Conservation (phyloP, 2,888 invertebrate species). For the Epiblema foenella region DNA sequence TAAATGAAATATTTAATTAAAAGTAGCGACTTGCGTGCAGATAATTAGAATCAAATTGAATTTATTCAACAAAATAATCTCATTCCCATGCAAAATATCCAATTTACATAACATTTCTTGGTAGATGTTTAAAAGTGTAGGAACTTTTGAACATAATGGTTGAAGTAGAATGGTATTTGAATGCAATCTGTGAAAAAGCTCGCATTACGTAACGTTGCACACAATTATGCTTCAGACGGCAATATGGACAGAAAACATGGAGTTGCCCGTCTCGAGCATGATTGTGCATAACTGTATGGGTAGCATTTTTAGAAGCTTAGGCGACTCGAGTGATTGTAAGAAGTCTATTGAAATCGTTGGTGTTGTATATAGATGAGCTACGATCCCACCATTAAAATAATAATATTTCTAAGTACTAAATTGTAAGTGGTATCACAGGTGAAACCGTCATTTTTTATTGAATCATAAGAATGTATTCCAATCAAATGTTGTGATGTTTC, state of each 20-base stretch:
- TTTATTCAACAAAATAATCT: conserved; percentile 39
- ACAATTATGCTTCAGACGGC: conserved; percentile 36
- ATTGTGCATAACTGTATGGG: conserved; percentile 56
- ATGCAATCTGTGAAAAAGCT: conserved; percentile 70
- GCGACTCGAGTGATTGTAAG: conserved; percentile 81
- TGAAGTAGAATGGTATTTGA: conserved; percentile 77
- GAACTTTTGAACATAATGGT: conserved; percentile 72
- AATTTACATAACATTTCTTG: conserved; percentile 49
- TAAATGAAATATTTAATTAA: conserved; percentile 39
- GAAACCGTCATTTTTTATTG: conserved; percentile 70
- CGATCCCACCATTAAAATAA: conserved; percentile 82
- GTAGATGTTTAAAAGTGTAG: conserved; percentile 66
- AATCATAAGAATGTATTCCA: conserved; percentile 76
- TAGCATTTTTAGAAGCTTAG: conserved; percentile 65
- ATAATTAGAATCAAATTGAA: conserved; percentile 36
- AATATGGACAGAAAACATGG: neutral
- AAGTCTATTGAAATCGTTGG: conserved; percentile 80
- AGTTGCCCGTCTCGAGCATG: neutral
- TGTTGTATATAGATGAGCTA: conserved; percentile 83
- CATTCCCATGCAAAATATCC: conserved; percentile 63
- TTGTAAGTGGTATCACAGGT: conserved; percentile 76
- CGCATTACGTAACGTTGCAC: conserved; percentile 61
- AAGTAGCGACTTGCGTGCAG: conserved; percentile 35
- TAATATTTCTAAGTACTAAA: conserved; percentile 80
- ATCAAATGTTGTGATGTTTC: conserved; percentile 81